Evolutionary conservation across 2,888 invertebrate genomes (phyloP), one percentile per base, ranked within the genome.

Genomic region (Caradrina kadenii): DNA sequence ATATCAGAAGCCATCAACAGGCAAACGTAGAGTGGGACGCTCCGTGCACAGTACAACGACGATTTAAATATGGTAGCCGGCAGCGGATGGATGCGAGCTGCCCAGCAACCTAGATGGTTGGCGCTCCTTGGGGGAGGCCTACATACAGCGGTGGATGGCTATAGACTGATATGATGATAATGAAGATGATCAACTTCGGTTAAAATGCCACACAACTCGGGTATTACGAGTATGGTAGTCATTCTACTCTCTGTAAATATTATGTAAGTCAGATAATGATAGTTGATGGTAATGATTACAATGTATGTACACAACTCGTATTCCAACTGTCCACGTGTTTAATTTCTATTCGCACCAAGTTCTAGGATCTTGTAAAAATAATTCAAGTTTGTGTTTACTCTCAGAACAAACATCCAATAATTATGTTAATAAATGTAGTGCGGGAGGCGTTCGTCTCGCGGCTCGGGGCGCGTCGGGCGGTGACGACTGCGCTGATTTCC

Each of bases 401-500:
- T 19, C 15, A 10, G 17, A 15, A 39, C 19, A 54, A 45, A 35
- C 21, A 45, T 69, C 21, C 21, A 69, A 69, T 59, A 22, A 45
- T 70, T 13, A 45, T 53, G 45, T 45, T 22, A 53, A 53, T 26
- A 15, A 35, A 8, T 59, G 10, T 15, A n/a, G 31, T 15, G 15
- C 48, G 19, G 42, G 15, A 50, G 19, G 17, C 49, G 1, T 10
- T n/a, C 6, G 2, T 39, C 26, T 26, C 21, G 42, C 42, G 13
- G 7, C 42, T 42, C 35, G 7, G 35, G 6, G 35, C 35, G 35
- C 35, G 6, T 2, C 35, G 13, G 35, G 17, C 19, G 35, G 45
- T n/a, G 50, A 45, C 15, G 72, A 45, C 45, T 45, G 72, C 50
- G 45, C 13, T 64, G 64, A 73, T 56, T 52, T 64, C 73, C 65